Percentiles rank a stretch among this genome's conserved stretches.
These are phyloP conservation scores for Lasiurus borealis DNA, from an alignment of 2,113 vertebrate genomes.

Conservation along the genomic window DNA sequence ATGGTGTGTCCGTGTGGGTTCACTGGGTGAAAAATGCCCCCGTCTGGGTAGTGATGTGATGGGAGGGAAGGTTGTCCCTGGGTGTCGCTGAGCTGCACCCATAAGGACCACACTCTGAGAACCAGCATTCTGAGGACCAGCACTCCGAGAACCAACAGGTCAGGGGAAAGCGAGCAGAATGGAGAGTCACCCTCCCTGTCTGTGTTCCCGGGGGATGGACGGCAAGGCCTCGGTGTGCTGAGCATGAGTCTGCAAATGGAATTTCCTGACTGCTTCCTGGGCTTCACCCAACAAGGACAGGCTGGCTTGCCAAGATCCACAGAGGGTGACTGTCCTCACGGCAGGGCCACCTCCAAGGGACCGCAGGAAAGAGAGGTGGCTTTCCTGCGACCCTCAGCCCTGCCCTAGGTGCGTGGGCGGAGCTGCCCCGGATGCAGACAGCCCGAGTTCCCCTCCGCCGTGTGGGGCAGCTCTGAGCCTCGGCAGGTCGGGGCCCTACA, in stretches of 20 bases:
- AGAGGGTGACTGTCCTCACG: neutral
- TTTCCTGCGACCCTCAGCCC: neutral
- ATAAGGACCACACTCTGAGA: neutral
- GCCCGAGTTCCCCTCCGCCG: no score
- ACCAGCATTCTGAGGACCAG: no score
- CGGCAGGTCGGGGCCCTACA: neutral
- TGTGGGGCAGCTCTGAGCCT: neutral
- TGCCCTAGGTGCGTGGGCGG: no score
- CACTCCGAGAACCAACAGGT: no score
- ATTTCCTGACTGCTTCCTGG: slow-evolving; percentile 71
- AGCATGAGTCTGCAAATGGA: slow-evolving; percentile 68
- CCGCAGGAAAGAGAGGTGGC: neutral
- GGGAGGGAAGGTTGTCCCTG: no score
- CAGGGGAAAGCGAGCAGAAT: neutral
- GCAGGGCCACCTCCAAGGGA: slow-evolving; percentile 2
- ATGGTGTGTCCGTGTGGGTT: neutral
- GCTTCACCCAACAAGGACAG: slow-evolving; percentile 29
- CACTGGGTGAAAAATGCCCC: neutral
- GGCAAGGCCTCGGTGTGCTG: slow-evolving; percentile 11
- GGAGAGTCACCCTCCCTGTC: neutral
- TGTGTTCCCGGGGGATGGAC: neutral
- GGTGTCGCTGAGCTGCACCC: neutral
- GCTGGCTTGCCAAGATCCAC: slow-evolving; percentile 54
- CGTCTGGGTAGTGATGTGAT: neutral
- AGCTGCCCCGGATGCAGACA: no score